Base-by-base conservation (phyloP, 2,888 invertebrate species). In the Erebia aethiops region DNA sequence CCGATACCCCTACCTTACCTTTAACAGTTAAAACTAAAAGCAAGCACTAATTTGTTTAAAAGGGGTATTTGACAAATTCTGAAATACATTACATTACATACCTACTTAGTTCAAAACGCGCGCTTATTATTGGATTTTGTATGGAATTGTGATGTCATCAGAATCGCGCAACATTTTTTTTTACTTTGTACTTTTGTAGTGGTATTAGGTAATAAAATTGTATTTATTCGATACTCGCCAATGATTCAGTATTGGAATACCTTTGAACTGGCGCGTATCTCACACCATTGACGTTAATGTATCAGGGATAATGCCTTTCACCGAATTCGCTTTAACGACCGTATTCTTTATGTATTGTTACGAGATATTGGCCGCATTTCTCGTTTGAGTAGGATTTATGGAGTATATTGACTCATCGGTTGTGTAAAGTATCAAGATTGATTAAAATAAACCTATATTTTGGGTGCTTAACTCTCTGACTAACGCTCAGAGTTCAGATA, bases 191-290 rank as follows among this genome's bases (percentile, higher is more conserved):
- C 54, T 54, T 35, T 54, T 18, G 54, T 54, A 54, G 54, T 54
- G 54, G 54, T 18, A 18, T 18, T 54, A 10, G 54, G 54, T 54
- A 18, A 18, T 54, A 54, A 54, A 54, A 54, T 54, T 62, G 46
- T 49, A 16, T 62, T 62, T 49, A 62, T 49, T 21, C 13, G 62
- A 8, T 21, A 62, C 46, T 62, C 26, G 14, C 46, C 21, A 46
- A 62, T 49, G 21, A 62, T 62, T 62, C 49, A 62, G 62, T 49
- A 49, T 62, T 26, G 21, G 21, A 46, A 49, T 62, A 62, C 46
- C 69, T 71, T 71, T 71, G 71, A 71, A 71, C 71, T 69, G 71
- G 58, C 69, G 49, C 21, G 35, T 62, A 63, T 63, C 46, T 54
- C 21, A 1, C 16, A 16, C 43, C 58, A 64, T 58, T 46, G 67